These are phyloP conservation scores for Oryzias sinensis DNA, from an alignment of 2,797 vertebrate species.

Conservation along the genomic window DNA sequence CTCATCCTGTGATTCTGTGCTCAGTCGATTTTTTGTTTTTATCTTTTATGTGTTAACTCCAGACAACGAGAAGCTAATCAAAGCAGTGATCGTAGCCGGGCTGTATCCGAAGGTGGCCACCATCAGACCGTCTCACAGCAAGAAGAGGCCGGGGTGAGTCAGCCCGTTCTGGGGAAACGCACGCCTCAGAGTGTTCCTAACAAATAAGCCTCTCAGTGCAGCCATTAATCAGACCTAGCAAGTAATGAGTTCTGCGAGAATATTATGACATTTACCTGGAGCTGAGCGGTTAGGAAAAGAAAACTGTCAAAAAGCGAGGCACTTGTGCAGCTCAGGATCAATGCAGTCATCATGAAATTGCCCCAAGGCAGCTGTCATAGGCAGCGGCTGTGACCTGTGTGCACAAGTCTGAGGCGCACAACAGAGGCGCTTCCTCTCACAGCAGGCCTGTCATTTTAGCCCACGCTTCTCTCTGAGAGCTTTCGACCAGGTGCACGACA, in stretches of 20 bases:
- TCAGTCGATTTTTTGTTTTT: not conserved
- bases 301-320: slow-evolving; percentile 29
- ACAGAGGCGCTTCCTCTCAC: slow-evolving; percentile 17
- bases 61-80: slow-evolving; percentile 97
- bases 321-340: slow-evolving; percentile 41
- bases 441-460: slow-evolving; percentile 27
- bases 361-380: slow-evolving; percentile 49
- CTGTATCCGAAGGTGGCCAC: slow-evolving; percentile 98
- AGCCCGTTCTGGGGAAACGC: slow-evolving; percentile 5
- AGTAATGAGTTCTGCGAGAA: slow-evolving; percentile 15
- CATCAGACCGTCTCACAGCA: slow-evolving; percentile 87
- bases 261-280: slow-evolving; percentile 27
- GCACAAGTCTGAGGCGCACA: slow-evolving; percentile 25
- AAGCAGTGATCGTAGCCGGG: slow-evolving; percentile 96
- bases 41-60: slow-evolving; percentile 12
- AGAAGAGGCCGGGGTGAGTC: slow-evolving; percentile 91
- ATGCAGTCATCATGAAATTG: slow-evolving; percentile 35
- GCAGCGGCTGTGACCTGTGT: slow-evolving; percentile 32
- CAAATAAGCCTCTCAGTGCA: slow-evolving; percentile 5
- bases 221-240: slow-evolving; percentile 24
- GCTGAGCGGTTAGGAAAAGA: slow-evolving; percentile 20
- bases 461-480: slow-evolving; percentile 12
- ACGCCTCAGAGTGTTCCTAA: slow-evolving; percentile 21
- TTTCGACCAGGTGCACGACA: slow-evolving; percentile 6
- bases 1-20: not conserved